Base-by-base conservation (phyloP, 2,888 invertebrate species). In the Druceiella hillmani region DNA sequence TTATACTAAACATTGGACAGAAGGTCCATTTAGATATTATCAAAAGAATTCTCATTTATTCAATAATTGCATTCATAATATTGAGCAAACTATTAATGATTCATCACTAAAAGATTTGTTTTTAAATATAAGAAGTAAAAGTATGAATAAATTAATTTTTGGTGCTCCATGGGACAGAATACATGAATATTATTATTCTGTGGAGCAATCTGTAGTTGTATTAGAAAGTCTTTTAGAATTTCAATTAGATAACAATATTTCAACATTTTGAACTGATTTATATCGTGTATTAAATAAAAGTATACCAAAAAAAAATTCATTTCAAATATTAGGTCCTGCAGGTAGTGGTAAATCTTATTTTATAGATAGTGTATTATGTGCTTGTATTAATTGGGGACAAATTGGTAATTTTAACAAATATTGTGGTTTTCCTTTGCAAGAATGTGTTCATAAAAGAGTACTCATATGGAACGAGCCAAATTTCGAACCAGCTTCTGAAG, bases 391-490 rank as follows among this genome's bases (percentile, higher is more conserved):
- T 36, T 38, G 34, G 33, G 43, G 43, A 9, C 29, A 29, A 11
- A 43, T 43, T 13, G 36, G 33, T n/a, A 39, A 39, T 17, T 43
- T 43, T 25, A 43, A 39, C 29, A 43, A 43, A 13, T 39, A 43
- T 33, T 12, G 24, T 39, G 31, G 40, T 25, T 50, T 49, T 44
- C 46, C 47, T 2, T 43, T 48, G 25, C 36, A 44, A 34, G 47
- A 50, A 22, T 43, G 41, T 33, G 33, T 43, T 9, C 41, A 46
- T 36, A 28, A 32, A 17, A 11, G 48, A 5, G 43, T 50, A n/a
- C 29, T 47, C 6, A 35, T 43, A 36, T 46, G 44, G 47, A 47
- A 47, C 25, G 50, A 50, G 40, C 48, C 48, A 25, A 47, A 46
- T 37, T 41, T 33, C 16, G 45, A 48, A 41, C 46, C 46, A 2